Evolutionary conservation across 2,888 invertebrate genomes (phyloP), one percentile per base, ranked within the genome.

Genomic region (Drosophila birchii): DNA sequence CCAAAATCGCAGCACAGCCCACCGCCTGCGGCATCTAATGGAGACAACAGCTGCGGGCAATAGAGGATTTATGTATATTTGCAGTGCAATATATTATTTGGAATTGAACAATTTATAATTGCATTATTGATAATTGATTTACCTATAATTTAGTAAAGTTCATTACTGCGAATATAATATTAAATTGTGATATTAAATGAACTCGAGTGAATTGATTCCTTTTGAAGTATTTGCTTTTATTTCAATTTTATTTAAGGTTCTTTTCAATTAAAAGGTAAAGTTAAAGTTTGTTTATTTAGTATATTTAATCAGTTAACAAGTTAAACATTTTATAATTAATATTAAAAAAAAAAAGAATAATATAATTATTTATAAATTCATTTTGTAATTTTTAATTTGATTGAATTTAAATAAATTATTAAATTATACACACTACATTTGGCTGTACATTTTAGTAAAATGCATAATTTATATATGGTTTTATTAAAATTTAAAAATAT

Each of bases 21-120:
- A 61, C 60, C 55, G 60, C 34, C 56, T 61, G 60, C 60, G 60
- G 60, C 60, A 61, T 43, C 60, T 43, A 26, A 61, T 61, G 60
- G 43, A 34, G 55, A 7, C 12, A 8, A n/a, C 41, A 55, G 56
- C 41, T 61, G 60, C 60, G 55, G 56, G 5, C 55, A 18, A 7
- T 3, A 11, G 2, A 11, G 2, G 16, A 20, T 20, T 20, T 53
- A 53, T 20, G 5, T 26, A 53, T 20, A 26, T 26, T 26, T 26
- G 12, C 20, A 32, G 32, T 44, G 56, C 51, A 9, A 9, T 1
- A 20, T 9, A 29, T 32, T 16, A 20, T 16, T 18, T 56, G 7
- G n/a, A 38, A 54, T 29, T 45, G 2, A 29, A 8, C 29, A 8
- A 8, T 8, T 29, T 29, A 29, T 29, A 29, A 29, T 29, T 8